Evolutionary conservation across 2,797 vertebrate species (phyloP), one percentile per base, ranked within the genome.

Genomic region (Oreortyx pictus): DNA sequence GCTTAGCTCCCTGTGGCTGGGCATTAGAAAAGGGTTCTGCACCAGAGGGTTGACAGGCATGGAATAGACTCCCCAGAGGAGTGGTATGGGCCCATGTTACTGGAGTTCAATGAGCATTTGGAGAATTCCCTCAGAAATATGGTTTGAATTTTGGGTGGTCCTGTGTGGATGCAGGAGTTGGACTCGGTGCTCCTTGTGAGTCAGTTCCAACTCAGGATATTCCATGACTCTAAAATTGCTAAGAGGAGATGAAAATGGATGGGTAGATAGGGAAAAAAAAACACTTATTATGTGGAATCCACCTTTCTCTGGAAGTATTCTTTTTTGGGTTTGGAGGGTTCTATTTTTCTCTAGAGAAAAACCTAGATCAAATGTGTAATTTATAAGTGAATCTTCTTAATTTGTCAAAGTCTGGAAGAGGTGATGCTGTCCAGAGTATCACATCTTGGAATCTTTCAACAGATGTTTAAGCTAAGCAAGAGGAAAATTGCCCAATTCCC

Each of bases 321-420:
- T 19, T 25, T 49, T 18, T 68, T 12, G 1, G 3, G 4, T 50
- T 78, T 9, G 2, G 6, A 18, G 2, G 3, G 4, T 50, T 78
- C 10, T 2, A 5, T 6, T 10, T 78, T 80, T 12, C 4, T 16
- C 50, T 83, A 9, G 7, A 37, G 11, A 41, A 92, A 90, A 84
- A 77, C 23, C 11, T 74, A 2, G 11, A 73, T 25, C 10, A 86
- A 88, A 73, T 4, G 3, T 33, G 71, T 14, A 77, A 71, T 37
- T 76, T 74, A 49, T 20, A 9, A 67, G 4, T 3, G 1, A 60
- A 7, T 61, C 77, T 65, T 89, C 50, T 71, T 46, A 23, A 64
- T 39, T 50, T 81, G 15, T 81, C 13, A 65, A 88, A 75, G 41
- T 8, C 46, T 57, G 5, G 31, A 64, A 77, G 52, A 82, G 20